Base-by-base conservation (phyloP, 2,888 invertebrate genomes). In the Protophormia terraenovae region DNA sequence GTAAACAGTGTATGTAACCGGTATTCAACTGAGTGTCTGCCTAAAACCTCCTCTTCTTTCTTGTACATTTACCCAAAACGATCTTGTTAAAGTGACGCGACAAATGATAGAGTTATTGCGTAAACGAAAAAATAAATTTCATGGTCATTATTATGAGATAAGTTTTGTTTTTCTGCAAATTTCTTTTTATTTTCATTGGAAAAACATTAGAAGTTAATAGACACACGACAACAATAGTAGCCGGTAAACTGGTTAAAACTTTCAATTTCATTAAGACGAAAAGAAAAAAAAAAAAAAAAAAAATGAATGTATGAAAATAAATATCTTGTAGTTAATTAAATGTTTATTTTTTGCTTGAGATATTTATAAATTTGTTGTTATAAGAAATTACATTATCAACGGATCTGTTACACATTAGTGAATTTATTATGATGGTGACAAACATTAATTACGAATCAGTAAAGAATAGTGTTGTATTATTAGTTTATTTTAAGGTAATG, bases 121-220 rank as follows among this genome's bases (percentile, higher is more conserved):
- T 72, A 67, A 45, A 38, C 24, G 24, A 14, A 8, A n/a, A 22
- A 55, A 29, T n/a, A 62, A 75, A 71, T 58, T 69, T 66, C 60
- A 60, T 75, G 81, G 55, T 38, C 78, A 67, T 78, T 71, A 73
- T 81, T 62, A 69, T 38, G 35, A 83, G 45, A 69, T 69, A 32
- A 29, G 29, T 64, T n/a, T 60, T 27, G 27, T 58, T 38, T 16
- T 55, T 47, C 81, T 53, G 62, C 45, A 6, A 62, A 47, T 82
- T 85, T 85, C 53, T 73, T 75, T 72, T n/a, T n/a, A n/a, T n/a
- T n/a, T 85, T 85, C 62, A 64, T 75, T 85, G 82, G 71, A 85
- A 85, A 78, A 69, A 32, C 69, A 78, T 78, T 71, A 82, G 85
- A 85, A 85, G 77, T 24, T 29, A 73, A 72, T 50, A 77, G 27